phyloP scores from a whole-genome alignment of 2,888 invertebrate species.

The Macroteleia sp. region DNA sequence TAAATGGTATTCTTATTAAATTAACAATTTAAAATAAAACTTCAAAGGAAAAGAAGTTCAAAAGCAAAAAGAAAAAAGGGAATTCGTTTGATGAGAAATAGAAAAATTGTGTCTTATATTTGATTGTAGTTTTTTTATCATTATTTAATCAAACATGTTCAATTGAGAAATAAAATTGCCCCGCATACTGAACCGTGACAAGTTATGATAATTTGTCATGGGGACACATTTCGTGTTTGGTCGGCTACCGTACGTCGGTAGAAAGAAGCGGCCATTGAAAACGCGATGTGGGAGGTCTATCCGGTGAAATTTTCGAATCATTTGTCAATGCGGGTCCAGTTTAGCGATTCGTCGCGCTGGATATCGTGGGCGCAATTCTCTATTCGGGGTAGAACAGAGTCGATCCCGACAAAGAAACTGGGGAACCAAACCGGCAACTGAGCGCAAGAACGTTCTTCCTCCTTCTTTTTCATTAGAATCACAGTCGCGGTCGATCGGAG shows the following conservation, averaged over 20 bases:
- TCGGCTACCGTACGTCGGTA: conserved; percentile 40
- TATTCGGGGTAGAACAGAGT: conserved; percentile 57
- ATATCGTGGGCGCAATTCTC: conserved; percentile 46
- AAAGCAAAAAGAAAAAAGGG: too few relatives aligned
- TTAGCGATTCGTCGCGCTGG: conserved; percentile 78
- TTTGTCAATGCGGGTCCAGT: conserved; percentile 82
- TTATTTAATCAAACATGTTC: conserved; percentile 20
- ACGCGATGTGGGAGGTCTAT: conserved; percentile 74
- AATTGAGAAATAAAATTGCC: conserved; percentile 9
- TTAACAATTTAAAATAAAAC: too few relatives aligned
- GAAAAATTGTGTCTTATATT: too few relatives aligned
- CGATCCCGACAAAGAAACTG: conserved; percentile 30
- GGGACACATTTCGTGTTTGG: conserved; percentile 20
- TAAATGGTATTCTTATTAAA: too few relatives aligned
- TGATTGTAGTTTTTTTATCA: too few relatives aligned
- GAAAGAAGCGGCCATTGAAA: conserved; percentile 25
- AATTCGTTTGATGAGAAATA: too few relatives aligned
- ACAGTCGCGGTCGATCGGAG: conserved; percentile 62
- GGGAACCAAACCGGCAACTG: conserved; percentile 25
- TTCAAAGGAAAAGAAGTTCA: too few relatives aligned
- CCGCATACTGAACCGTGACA: conserved; percentile 32
- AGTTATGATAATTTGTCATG: conserved; percentile 55
- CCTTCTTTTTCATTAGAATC: conserved; percentile 23
- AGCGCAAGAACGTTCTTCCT: conserved; percentile 13
- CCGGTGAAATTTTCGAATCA: conserved; percentile 76